Percentiles rank a stretch among this genome's conserved stretches.
Evolutionary conservation across 1,140 invertebrate genomes (phyloP).

Genomic region (Maconellicoccus hirsutus): DNA sequence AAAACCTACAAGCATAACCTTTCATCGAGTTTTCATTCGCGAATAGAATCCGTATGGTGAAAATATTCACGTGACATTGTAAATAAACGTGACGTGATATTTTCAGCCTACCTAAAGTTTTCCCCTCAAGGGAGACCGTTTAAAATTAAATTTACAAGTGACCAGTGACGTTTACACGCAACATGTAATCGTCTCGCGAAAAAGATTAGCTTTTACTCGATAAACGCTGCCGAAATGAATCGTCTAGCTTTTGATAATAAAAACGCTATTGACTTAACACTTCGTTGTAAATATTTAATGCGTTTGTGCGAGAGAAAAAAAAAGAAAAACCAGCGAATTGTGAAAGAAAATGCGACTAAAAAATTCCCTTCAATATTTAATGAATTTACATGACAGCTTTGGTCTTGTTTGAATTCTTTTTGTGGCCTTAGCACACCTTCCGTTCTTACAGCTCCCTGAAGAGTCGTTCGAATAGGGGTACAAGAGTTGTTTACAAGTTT

Average conservation of each 20-base stretch:
- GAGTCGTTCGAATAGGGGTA: neutral
- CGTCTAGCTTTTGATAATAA: neutral
- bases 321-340: neutral
- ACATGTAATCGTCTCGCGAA: neutral
- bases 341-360: neutral
- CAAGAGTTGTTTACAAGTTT: neutral
- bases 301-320: neutral
- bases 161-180: neutral
- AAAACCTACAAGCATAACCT: too few species aligned
- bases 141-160: neutral
- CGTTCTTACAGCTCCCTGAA: neutral
- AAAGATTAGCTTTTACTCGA: constrained; percentile 3
- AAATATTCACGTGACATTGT: too few species aligned
- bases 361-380: constrained; percentile 5
- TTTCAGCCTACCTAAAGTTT: too few species aligned
- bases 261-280: neutral
- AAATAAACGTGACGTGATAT: too few species aligned
- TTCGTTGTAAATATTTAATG: constrained; percentile 1
- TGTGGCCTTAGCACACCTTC: neutral
- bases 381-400: constrained; percentile 9
- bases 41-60: too few species aligned
- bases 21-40: too few species aligned
- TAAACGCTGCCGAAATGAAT: constrained; percentile 9
- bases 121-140: neutral
- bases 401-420: neutral